Evolutionary conservation across 2,888 invertebrate genomes (phyloP).

Genomic region (Ichneumon xanthorius): DNA sequence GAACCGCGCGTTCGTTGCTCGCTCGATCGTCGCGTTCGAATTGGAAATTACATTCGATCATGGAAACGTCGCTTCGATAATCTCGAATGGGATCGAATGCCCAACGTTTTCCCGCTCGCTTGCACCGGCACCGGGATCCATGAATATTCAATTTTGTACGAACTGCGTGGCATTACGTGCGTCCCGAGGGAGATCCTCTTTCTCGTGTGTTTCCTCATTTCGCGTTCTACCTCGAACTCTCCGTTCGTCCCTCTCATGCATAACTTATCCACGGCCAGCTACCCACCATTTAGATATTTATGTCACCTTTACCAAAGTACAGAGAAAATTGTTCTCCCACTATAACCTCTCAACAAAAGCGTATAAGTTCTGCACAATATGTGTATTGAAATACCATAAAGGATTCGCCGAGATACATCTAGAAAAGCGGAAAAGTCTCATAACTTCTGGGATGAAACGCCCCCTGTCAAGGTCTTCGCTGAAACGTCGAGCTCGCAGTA

Average conservation of each 20-base stretch:
- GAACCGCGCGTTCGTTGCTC: conserved; percentile 17
- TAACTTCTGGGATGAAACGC: neutral
- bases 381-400: neutral
- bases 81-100: conserved; percentile 22
- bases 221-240: neutral
- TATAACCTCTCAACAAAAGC: neutral
- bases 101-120: conserved; percentile 25
- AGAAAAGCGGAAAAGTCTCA: neutral
- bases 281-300: neutral
- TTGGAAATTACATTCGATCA: conserved; percentile 47
- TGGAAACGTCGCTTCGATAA: conserved; percentile 38
- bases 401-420: neutral
- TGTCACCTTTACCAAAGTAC: neutral
- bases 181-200: neutral
- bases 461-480: neutral
- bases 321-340: neutral
- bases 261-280: neutral
- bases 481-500: neutral
- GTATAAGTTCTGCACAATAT: neutral
- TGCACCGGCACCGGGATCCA: neutral
- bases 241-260: conserved; percentile 3
- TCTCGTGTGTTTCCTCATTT: neutral
- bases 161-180: conserved; percentile 3
- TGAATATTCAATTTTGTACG: conserved; percentile 7
- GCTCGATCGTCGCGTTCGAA: conserved; percentile 25